These are phyloP conservation scores for Lagorchestes hirsutus DNA, from an alignment of 2,797 vertebrate species.

Conservation along the genomic window DNA sequence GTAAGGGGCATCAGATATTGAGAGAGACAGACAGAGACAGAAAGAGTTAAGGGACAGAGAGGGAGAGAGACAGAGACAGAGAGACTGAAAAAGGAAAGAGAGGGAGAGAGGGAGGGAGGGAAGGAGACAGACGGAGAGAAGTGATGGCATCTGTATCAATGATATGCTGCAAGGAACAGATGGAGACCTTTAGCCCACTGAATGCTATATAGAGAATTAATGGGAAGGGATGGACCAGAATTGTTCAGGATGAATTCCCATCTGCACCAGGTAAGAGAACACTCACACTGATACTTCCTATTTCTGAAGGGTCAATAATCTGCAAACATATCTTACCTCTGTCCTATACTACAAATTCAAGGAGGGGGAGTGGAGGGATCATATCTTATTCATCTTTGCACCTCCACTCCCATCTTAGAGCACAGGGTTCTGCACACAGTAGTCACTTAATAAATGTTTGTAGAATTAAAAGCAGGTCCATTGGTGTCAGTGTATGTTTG, in stretches of 20 bases:
- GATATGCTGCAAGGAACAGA: neutral
- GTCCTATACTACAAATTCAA: neutral
- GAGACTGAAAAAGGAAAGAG: too few relatives aligned
- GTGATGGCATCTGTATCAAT: neutral
- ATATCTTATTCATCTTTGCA: neutral
- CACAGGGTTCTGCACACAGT: neutral
- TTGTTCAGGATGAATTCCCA: neutral
- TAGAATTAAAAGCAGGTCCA: slow-evolving; percentile 32
- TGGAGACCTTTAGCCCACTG: neutral
- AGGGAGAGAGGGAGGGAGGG: too few relatives aligned
- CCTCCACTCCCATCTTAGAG: neutral
- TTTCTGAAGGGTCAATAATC: neutral
- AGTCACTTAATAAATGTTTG: slow-evolving; percentile 15
- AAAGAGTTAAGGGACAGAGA: too few relatives aligned
- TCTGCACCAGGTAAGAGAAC: neutral
- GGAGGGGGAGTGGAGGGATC: neutral
- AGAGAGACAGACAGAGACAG: too few relatives aligned
- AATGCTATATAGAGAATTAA: neutral
- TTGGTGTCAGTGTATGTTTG: slow-evolving; percentile 70
- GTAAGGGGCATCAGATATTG: too few relatives aligned
- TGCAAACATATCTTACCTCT: neutral
- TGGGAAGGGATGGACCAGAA: neutral
- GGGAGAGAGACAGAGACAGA: too few relatives aligned
- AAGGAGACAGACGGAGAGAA: too few relatives aligned
- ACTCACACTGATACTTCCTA: neutral